These are phyloP conservation scores for Drosophila funebris DNA, from an alignment of 1,140 invertebrate species.

Conservation along the genomic window DNA sequence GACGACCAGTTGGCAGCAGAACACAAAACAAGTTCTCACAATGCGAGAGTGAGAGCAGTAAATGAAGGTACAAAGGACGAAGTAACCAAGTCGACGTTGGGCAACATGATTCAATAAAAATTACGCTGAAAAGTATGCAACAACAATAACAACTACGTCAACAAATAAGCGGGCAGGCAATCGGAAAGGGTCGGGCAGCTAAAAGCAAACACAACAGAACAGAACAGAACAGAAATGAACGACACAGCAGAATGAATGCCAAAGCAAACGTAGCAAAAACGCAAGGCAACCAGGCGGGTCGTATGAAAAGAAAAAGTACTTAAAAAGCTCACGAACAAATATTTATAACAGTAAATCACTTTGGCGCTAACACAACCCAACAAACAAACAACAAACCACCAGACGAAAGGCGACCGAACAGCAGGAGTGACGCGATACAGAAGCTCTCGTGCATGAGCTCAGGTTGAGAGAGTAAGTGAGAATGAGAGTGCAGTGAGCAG, in stretches of 20 bases:
- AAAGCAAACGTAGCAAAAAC: constrained; percentile 68
- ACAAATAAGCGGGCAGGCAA: constrained; percentile 17
- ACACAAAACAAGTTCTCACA: constrained; percentile 45
- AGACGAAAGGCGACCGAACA: neutral
- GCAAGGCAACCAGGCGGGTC: constrained; percentile 25
- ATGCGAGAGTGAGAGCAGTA: constrained; percentile 42
- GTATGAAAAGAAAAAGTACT: constrained; percentile 75
- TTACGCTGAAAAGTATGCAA: constrained; percentile 80
- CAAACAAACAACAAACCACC: constrained; percentile 12
- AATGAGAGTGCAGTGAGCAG: constrained; percentile 6
- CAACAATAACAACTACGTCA: constrained; percentile 63
- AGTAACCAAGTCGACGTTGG: constrained; percentile 49
- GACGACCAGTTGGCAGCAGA: constrained; percentile 8
- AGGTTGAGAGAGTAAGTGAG: constrained; percentile 17
- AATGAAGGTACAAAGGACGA: constrained; percentile 47
- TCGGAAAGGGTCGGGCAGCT: neutral
- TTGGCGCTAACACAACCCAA: constrained; percentile 67
- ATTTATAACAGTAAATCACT: constrained; percentile 82
- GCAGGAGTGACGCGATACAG: constrained; percentile 3
- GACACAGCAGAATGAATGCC: constrained; percentile 56
- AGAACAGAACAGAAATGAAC: constrained; percentile 47
- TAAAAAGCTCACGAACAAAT: constrained; percentile 81
- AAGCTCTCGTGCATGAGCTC: constrained; percentile 11
- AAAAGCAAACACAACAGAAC: constrained; percentile 19
- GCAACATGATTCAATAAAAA: constrained; percentile 79